These are phyloP conservation scores for Rattus norvegicus DNA, from an alignment of 2,113 vertebrate species.

Conservation along the genomic window DNA sequence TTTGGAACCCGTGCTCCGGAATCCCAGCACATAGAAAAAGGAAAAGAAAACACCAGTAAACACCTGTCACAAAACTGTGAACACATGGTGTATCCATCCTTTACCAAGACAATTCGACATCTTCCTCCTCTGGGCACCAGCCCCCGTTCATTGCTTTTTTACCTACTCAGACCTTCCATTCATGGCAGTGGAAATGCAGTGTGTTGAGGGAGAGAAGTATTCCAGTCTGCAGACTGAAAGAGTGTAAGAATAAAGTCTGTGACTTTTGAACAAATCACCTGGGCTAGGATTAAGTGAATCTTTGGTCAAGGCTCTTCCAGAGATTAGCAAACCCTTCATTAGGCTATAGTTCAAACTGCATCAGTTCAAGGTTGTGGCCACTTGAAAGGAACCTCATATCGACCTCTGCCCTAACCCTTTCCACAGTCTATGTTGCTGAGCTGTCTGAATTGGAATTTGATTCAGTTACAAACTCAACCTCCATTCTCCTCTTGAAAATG, in stretches of 20 bases:
- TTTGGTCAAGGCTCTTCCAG: conserved; percentile 77
- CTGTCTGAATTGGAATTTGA: conserved; percentile 81
- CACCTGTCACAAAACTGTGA: conserved; percentile 84
- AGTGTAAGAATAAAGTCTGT: conserved; percentile 73
- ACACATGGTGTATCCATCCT: conserved; percentile 74
- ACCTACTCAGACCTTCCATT: conserved; percentile 57
- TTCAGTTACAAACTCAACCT: conserved; percentile 78
- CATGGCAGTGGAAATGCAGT: conserved; percentile 35
- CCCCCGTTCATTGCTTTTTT: conserved; percentile 36
- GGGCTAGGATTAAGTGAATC: conserved; percentile 74
- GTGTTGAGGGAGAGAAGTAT: conserved; percentile 61
- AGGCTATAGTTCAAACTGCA: conserved; percentile 77
- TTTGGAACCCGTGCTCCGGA: conserved; percentile 80
- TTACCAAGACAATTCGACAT: conserved; percentile 77
- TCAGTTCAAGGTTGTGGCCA: conserved; percentile 78
- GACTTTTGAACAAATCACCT: conserved; percentile 78
- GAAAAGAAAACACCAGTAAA: conserved; percentile 77
- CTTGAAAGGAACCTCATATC: conserved; percentile 72
- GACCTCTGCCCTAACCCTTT: conserved; percentile 67
- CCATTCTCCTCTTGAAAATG: conserved; percentile 78
- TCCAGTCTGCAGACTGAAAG: conserved; percentile 74
- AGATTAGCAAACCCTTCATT: conserved; percentile 68
- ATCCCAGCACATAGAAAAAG: conserved; percentile 83
- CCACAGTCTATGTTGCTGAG: conserved; percentile 72
- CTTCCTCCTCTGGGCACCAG: conserved; percentile 65